Evolutionary conservation across 2,113 vertebrate genomes (phyloP), one percentile per base, ranked within the genome.

Genomic region (Anolis sagrei): DNA sequence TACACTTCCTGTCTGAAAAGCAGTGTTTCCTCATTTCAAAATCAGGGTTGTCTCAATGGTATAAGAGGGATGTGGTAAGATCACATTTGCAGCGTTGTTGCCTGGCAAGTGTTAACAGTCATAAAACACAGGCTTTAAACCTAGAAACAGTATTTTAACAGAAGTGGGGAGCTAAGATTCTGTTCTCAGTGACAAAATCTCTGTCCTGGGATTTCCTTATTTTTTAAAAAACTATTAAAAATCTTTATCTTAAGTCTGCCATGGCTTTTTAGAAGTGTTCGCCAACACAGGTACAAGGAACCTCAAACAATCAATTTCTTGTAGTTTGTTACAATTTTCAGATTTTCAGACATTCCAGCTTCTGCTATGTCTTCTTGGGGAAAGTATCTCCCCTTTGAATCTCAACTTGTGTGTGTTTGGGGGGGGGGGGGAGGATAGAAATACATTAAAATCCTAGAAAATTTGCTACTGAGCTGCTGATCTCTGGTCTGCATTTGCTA

Each of bases 1-100:
- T 64, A 69, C 49, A 19, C 44, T 34, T 82, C 49, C 8, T 34
- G 27, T 25, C 6, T 54, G 9, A 49, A 82, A 54, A 70, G 49
- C 44, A 54, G 18, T 23, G 48, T 81, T 81, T 81, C 79, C 62
- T n/a, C 16, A 81, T 81, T 69, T 69, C 64, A 81, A 25, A 81
- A 23, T 70, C 32, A 21, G 51, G 64, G 29, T 70, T n/a, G 25
- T n/a, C 36, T 44, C 44, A 68, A n/a, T 16, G 13, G 27, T 34
- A 11, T 70, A 54, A 72, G 18, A 70, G 66, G n/a, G 68, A 72
- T 70, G 49, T 81, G 48, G 66, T 48, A 81, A 68, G 29, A 49
- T 69, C 62, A 32, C 29, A 69, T 49, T 48, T 16, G 29, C 36
- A n/a, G 79, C 68, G 16, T 80, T 81, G 39, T 27, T 16, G 64